phyloP scores from a whole-genome alignment of 64 coral and sea anemone genomes.

The Porites lutea region DNA sequence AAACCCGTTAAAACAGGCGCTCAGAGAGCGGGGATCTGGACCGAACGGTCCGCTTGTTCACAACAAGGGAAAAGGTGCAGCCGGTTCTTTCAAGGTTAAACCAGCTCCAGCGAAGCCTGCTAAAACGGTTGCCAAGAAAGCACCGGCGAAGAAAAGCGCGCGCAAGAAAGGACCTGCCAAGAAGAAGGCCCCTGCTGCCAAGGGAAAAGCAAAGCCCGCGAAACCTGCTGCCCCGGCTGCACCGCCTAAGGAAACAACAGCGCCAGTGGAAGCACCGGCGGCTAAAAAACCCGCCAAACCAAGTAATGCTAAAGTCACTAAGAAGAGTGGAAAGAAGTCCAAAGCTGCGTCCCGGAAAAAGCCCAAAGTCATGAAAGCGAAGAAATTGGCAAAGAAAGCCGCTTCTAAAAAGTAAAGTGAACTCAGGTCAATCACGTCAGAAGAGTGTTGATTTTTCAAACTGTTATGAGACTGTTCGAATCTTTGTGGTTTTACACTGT shows the following conservation, averaged over 20 bases:
- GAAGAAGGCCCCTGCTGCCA: neutral
- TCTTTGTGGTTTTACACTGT: too few relatives aligned
- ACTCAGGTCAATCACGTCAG: neutral
- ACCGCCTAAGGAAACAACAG: neutral
- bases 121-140: constrained; percentile 67
- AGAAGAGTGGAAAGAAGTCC: constrained; percentile 50
- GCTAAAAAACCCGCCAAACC: constrained; percentile 44
- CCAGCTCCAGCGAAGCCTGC: constrained; percentile 59
- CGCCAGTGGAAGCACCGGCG: neutral
- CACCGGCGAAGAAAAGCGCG: constrained; percentile 36
- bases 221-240: neutral
- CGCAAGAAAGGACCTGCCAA: constrained; percentile 48
- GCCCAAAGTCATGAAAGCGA: constrained; percentile 50
- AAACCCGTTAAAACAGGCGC: constrained; percentile 83
- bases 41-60: constrained; percentile 69
- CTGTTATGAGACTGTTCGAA: too few relatives aligned
- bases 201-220: constrained; percentile 14
- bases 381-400: constrained; percentile 48
- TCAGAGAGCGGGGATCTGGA: constrained; percentile 64
- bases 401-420: constrained; percentile 11
- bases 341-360: constrained; percentile 68
- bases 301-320: constrained; percentile 31
- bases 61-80: constrained; percentile 87
- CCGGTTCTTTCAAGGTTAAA: constrained; percentile 86
- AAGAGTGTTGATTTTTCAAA: too few relatives aligned